Conservation (phyloP, 2,888 invertebrate genomes). For the Entomobrya multifasciata region DNA sequence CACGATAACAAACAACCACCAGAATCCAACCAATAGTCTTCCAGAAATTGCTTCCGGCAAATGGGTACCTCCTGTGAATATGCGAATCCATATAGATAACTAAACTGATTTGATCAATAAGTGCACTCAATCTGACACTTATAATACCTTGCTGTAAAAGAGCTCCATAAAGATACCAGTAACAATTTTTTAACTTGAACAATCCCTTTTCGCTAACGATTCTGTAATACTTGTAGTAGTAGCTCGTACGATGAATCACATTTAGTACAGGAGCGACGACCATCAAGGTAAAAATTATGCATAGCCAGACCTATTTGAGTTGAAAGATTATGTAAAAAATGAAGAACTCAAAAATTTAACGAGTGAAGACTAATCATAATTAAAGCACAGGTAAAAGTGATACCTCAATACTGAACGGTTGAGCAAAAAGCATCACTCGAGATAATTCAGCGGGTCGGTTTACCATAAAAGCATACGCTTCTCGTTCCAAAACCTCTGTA, state of each 20-base stretch:
- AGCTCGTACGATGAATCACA: slow-evolving; percentile 87
- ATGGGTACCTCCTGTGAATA: slow-evolving; percentile 89
- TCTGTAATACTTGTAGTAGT: slow-evolving; percentile 86
- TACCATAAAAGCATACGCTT: slow-evolving; percentile 90
- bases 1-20: slow-evolving; percentile 95
- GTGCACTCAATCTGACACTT: not conserved
- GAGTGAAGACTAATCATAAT: too few relatives aligned
- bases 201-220: slow-evolving; percentile 81
- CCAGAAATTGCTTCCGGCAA: slow-evolving; percentile 93
- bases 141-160: slow-evolving; percentile 92
- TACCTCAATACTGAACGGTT: slow-evolving; percentile 87
- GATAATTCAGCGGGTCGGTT: slow-evolving; percentile 90
- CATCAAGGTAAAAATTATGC: slow-evolving; percentile 87
- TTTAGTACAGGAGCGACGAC: slow-evolving; percentile 90
- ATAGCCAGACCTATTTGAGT: slow-evolving; percentile 88
- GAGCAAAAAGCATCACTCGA: slow-evolving; percentile 90
- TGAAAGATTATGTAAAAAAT: too few relatives aligned
- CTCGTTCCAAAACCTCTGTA: slow-evolving; percentile 89
- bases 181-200: slow-evolving; percentile 85
- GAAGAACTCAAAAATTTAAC: too few relatives aligned
- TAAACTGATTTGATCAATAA: not conserved
- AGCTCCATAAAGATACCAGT: slow-evolving; percentile 95
- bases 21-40: slow-evolving; percentile 91
- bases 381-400: slow-evolving; percentile 42
- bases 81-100: not conserved